Evolutionary conservation across 2,888 invertebrate genomes (phyloP).

Genomic region (Nebria brevicollis): DNA sequence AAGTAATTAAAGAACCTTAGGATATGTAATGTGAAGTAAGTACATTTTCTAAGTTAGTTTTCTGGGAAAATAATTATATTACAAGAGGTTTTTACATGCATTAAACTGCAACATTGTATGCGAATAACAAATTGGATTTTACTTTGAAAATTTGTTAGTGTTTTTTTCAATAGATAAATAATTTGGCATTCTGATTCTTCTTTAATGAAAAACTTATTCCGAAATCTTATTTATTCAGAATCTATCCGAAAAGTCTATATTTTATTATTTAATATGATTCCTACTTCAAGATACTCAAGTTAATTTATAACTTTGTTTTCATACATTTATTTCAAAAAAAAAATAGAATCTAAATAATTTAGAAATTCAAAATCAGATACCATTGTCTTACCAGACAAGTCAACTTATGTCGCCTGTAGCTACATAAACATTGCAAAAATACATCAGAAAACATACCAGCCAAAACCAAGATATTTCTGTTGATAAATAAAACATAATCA

Average conservation of each 20-base stretch:
- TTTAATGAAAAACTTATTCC: too few species aligned
- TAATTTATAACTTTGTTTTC: neutral
- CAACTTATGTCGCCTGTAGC: neutral
- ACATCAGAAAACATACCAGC: neutral
- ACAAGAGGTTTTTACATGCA: neutral
- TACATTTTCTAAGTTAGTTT: neutral
- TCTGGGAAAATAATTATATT: neutral
- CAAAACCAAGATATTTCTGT: conserved; percentile 24
- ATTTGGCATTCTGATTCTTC: too few species aligned
- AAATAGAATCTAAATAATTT: neutral
- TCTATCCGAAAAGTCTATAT: neutral
- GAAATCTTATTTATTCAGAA: too few species aligned
- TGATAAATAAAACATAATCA: conserved; percentile 48
- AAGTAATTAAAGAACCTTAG: conserved; percentile 31
- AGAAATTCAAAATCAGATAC: neutral
- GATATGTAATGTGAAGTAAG: conserved; percentile 20
- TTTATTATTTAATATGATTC: neutral
- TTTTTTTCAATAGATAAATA: too few species aligned
- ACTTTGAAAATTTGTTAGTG: too few species aligned
- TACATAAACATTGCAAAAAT: neutral
- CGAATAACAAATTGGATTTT: neutral
- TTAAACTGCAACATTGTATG: neutral
- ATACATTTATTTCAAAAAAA: neutral
- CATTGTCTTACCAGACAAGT: neutral
- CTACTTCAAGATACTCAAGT: neutral